phyloP scores from a whole-genome alignment of 2,797 vertebrate genomes.

The Pipistrellus pygmaeus region DNA sequence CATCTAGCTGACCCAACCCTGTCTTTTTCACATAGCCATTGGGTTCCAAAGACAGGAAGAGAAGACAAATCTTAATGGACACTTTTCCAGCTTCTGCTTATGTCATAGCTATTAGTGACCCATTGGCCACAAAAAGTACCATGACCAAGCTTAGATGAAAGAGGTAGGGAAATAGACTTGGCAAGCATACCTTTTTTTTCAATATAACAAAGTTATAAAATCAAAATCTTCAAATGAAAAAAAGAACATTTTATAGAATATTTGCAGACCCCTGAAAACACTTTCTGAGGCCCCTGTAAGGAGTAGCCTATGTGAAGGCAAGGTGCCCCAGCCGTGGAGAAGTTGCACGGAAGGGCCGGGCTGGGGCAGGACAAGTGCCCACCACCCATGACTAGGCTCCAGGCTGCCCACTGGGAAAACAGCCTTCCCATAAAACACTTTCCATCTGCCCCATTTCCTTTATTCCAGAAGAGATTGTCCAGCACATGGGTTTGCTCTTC shows the following conservation, averaged over 20 bases:
- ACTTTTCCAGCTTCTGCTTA: not conserved
- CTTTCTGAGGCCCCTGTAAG: not conserved
- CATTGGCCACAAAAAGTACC: no score
- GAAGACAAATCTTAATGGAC: not conserved
- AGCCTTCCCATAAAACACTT: not conserved
- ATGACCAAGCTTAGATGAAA: not conserved
- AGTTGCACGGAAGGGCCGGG: not conserved
- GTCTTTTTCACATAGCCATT: not conserved
- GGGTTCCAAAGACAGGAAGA: not conserved
- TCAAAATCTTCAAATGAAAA: not conserved
- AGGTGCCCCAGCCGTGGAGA: no score
- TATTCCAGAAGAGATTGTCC: not conserved
- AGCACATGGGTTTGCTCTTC: not conserved
- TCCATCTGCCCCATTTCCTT: not conserved
- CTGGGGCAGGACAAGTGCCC: not conserved
- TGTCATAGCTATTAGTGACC: not conserved
- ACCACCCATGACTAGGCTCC: not conserved
- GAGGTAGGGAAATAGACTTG: not conserved
- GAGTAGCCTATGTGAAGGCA: not conserved
- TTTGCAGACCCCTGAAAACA: not conserved
- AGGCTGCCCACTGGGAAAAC: not conserved
- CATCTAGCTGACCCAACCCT: not conserved
- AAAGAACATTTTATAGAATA: not conserved
- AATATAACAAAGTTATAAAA: not conserved
- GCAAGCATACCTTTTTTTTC: no score